Conservation (phyloP, 2,113 vertebrate species). For the Vidua chalybeata region DNA sequence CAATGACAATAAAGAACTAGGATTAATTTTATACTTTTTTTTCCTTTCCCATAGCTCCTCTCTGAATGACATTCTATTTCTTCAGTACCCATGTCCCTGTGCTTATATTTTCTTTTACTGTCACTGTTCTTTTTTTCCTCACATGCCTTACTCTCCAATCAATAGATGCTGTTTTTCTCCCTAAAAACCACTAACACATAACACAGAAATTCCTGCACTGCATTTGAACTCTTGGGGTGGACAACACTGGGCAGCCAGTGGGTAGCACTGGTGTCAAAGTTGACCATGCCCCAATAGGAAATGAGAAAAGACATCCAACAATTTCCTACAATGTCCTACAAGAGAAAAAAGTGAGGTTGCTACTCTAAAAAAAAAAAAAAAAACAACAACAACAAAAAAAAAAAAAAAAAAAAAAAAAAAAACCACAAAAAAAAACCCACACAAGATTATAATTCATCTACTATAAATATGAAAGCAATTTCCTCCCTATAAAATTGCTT, state of each 20-base stretch:
- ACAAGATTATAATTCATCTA: constrained; percentile 9
- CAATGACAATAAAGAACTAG: not conserved
- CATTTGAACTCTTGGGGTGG: not conserved
- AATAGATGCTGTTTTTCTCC: not conserved
- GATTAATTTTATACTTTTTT: not conserved
- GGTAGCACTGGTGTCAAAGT: not conserved
- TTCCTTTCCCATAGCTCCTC: not conserved
- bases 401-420: too few species aligned
- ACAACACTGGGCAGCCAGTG: not conserved
- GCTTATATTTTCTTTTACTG: not conserved
- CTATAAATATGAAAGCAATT: constrained; percentile 30
- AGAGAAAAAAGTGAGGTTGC: not conserved
- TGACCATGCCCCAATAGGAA: not conserved
- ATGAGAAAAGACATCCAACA: constrained; percentile 20
- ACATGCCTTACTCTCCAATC: not conserved
- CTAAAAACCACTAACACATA: not conserved
- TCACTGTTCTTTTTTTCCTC: not conserved
- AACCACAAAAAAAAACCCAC: not conserved
- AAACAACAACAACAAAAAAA: too few species aligned
- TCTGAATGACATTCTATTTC: not conserved
- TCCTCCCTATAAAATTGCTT: not conserved
- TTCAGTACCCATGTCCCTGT: not conserved
- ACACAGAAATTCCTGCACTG: not conserved
- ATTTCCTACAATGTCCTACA: not conserved
- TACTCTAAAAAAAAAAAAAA: not conserved